Evolutionary conservation across 2,113 vertebrate species (phyloP).

Genomic region (Gopherus evgoodei): DNA sequence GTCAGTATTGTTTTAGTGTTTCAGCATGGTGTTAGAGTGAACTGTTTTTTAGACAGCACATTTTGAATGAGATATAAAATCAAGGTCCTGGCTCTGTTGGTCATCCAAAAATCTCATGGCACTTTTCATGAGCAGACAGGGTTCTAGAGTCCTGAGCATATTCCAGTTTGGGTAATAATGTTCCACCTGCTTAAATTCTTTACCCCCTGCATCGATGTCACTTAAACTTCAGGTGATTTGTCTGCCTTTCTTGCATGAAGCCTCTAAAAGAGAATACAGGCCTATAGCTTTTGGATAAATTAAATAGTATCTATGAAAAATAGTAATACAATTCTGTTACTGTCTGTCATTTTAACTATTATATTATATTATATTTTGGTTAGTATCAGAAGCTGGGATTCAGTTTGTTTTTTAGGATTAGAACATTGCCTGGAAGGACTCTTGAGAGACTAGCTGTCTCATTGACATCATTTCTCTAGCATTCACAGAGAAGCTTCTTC

Average conservation of each 20-base stretch:
- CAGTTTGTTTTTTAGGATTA: conserved; percentile 40
- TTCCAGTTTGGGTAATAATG: neutral
- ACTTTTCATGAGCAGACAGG: neutral
- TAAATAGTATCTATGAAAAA: neutral
- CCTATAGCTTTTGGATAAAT: neutral
- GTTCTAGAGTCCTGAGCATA: neutral
- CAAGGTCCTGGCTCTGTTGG: neutral
- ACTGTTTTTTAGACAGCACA: neutral
- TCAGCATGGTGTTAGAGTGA: neutral
- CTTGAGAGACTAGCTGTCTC: conserved; percentile 10
- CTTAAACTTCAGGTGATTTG: neutral
- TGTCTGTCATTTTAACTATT: too few species aligned
- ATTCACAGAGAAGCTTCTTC: neutral
- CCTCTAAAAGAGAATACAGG: neutral
- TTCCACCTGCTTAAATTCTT: neutral
- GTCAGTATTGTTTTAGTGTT: neutral
- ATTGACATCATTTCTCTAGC: conserved; percentile 18
- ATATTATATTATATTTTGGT: neutral
- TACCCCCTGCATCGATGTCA: neutral
- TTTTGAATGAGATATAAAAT: neutral
- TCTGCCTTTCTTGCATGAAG: neutral
- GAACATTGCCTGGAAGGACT: conserved; percentile 18
- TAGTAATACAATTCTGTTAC: neutral
- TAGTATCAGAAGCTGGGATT: neutral
- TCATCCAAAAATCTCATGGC: neutral